Evolutionary conservation across 1,140 invertebrate genomes (phyloP).

Genomic region (Heliconius hewitsoni): DNA sequence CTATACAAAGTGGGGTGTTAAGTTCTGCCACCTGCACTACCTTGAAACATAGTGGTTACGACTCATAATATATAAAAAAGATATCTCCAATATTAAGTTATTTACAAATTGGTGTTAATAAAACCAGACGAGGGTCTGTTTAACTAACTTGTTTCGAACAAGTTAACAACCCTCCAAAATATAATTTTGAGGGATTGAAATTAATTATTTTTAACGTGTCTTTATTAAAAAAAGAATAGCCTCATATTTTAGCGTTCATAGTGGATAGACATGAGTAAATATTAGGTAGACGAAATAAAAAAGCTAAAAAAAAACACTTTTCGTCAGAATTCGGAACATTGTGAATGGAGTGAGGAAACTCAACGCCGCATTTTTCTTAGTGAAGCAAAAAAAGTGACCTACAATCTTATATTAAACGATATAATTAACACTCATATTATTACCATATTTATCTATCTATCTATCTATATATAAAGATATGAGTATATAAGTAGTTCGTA

Average conservation of each 20-base stretch:
- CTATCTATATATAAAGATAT: background rate
- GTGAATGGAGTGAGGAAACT: too few species aligned
- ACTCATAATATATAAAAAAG: background rate
- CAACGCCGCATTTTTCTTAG: too few species aligned
- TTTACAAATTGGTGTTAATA: background rate
- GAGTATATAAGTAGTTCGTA: background rate
- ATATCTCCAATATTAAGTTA: background rate
- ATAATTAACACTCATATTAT: background rate
- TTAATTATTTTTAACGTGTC: background rate
- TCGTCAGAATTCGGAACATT: too few species aligned
- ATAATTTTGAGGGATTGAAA: background rate
- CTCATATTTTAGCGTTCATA: too few species aligned
- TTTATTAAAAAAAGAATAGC: background rate
- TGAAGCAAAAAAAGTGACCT: background rate
- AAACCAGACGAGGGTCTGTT: background rate
- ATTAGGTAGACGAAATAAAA: too few species aligned
- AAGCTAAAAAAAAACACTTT: too few species aligned
- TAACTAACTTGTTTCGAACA: background rate
- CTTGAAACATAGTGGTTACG: too few species aligned
- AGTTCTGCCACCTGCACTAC: background rate
- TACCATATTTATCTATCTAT: background rate
- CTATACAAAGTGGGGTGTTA: background rate
- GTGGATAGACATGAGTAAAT: too few species aligned
- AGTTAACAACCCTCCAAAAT: background rate
- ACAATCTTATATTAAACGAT: background rate